Evolutionary conservation across 2,888 invertebrate species (phyloP), one percentile per base, ranked within the genome.

Genomic region (Thumatha senex): DNA sequence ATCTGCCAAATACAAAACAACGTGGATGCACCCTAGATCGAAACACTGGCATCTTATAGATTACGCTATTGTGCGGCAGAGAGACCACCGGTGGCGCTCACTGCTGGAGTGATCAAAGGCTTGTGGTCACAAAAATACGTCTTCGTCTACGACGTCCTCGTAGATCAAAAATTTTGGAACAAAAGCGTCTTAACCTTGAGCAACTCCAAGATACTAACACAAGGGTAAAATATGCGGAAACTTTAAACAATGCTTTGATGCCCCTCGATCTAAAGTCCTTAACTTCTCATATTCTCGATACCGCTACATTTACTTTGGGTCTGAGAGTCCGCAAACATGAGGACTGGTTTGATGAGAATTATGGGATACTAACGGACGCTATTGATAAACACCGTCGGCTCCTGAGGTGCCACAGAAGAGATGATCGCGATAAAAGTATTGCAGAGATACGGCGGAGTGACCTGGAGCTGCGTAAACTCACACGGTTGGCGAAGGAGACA

Each of bases 21-120:
- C 30, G 30, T 30, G 30, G 30, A 70, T 68, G 70, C 66, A 73
- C 18, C 68, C 67, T 5, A 44, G 67, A 30, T 72, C 70, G 3
- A 61, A 58, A 33, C 66, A 70, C 39, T 67, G 65, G 63, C 67
- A 67, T 36, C 36, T 68, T 7, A 55, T 66, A 0, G 61, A 65
- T 29, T 54, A 49, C 13, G 48, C 40, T 5, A 45, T 52, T 11
- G 14, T 53, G 7, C 30, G 30, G 30, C 30, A 30, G 30, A 14
- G 29, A 36, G 14, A 45, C 10, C 1, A 36, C 36, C 10, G 24
- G 36, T 7, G 35, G 43, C 2, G 43, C 35, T 7, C 11, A 43
- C 24, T 43, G 35, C 7, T 44, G 24, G 44, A 24, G 24, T 24
- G 35, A 44, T 14, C 13, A 41, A 1, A 1, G 13, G 13, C 13